phyloP scores from a whole-genome alignment of 1,140 invertebrate genomes.

The Heliothis subflexa region DNA sequence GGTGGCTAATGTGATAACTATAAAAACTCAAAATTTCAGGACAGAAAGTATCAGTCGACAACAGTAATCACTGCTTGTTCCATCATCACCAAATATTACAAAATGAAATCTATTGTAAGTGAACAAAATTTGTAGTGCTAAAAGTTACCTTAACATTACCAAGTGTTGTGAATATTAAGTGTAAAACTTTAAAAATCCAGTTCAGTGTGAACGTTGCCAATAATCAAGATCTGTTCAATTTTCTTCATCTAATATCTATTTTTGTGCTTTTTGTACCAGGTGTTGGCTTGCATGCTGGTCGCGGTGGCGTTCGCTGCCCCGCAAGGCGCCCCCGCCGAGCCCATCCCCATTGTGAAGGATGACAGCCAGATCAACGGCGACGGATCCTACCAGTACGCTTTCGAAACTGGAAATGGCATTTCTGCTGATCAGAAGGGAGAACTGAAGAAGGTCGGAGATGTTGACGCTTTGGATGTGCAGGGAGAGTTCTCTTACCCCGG shows the following conservation, averaged over 20 bases:
- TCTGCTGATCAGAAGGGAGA: constrained; percentile 90
- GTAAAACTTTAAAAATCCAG: neutral
- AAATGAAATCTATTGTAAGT: constrained; percentile 83
- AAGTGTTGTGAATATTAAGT: neutral
- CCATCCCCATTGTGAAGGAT: constrained; percentile 78
- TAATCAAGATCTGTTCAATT: neutral
- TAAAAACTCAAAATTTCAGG: constrained; percentile 81
- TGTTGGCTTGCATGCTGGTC: constrained; percentile 70
- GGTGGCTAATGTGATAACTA: constrained; percentile 72
- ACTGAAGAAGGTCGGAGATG: constrained; percentile 87
- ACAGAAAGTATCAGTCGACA: constrained; percentile 74
- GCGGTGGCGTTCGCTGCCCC: constrained; percentile 73
- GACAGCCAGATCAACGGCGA: constrained; percentile 81
- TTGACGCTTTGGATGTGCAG: constrained; percentile 87
- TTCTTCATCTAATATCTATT: neutral
- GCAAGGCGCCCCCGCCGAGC: constrained; percentile 62
- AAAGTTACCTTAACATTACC: neutral
- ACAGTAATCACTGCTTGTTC: constrained; percentile 61
- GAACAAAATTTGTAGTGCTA: neutral
- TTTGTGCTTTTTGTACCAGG: constrained; percentile 69
- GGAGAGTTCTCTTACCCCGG: constrained; percentile 90
- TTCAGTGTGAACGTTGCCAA: neutral
- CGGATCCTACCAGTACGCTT: constrained; percentile 80
- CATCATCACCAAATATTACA: constrained; percentile 56
- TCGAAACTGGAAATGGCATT: constrained; percentile 91